These are phyloP conservation scores for Neelides sp. DNA, from an alignment of 1,140 invertebrate genomes.

Conservation along the genomic window DNA sequence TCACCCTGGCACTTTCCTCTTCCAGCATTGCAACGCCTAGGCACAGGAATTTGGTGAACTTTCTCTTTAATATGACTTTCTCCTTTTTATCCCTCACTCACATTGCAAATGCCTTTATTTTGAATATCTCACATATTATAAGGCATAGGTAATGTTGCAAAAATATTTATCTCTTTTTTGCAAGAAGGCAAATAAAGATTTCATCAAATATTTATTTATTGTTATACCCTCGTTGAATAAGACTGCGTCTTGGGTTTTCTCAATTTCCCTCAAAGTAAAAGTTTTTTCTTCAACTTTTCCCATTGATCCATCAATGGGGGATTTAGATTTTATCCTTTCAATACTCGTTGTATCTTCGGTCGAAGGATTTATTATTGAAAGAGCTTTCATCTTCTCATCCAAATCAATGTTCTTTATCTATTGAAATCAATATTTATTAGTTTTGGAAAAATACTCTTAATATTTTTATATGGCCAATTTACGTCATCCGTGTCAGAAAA, in stretches of 20 bases:
- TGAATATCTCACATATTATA: too few species aligned
- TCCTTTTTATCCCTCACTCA: too few species aligned
- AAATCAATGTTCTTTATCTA: conserved; percentile 28
- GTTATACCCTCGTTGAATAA: too few species aligned
- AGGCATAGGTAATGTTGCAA: too few species aligned
- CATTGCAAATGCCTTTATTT: too few species aligned
- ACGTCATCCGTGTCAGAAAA: conserved; percentile 23
- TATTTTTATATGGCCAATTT: conserved; percentile 10
- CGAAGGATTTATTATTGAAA: conserved; percentile 34
- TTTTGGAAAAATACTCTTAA: neutral
- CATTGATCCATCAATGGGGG: conserved; percentile 55
- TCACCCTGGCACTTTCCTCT: conserved; percentile 71
- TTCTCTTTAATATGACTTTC: too few species aligned
- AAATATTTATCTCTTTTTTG: too few species aligned
- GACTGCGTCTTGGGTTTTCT: conserved; percentile 74
- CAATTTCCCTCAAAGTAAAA: conserved; percentile 77
- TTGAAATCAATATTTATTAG: conserved; percentile 17
- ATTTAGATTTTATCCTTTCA: conserved; percentile 66
- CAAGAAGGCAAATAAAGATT: too few species aligned
- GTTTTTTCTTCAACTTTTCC: conserved; percentile 61
- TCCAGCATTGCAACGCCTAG: conserved; percentile 83
- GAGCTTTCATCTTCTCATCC: conserved; percentile 30
- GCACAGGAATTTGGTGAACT: too few species aligned
- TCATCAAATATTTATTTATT: too few species aligned
- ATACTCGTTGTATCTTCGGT: conserved; percentile 76